These are phyloP conservation scores for Nemurella pictetii DNA, from an alignment of 2,888 invertebrate species.

Conservation along the genomic window DNA sequence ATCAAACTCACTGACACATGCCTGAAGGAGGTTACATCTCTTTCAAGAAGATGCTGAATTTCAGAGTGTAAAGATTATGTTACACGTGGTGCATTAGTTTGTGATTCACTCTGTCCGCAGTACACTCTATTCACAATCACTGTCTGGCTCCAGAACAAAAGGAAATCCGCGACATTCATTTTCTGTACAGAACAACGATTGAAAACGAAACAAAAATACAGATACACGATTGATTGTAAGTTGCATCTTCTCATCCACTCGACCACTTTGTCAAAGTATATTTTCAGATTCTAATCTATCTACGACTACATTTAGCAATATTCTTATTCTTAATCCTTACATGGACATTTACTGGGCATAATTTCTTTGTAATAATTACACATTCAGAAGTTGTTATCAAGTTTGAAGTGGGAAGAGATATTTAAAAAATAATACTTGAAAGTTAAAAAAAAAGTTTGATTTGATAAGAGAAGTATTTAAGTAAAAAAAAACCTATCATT, in stretches of 20 bases:
- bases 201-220: neutral
- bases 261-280: neutral
- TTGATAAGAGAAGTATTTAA: neutral
- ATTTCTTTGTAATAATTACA: neutral
- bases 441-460: neutral
- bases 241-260: neutral
- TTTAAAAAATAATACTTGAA: neutral
- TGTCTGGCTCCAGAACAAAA: neutral
- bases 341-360: neutral
- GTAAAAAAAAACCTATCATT: neutral
- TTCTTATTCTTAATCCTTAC: neutral
- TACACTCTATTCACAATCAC: neutral
- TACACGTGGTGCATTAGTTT: neutral
- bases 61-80: too few relatives aligned
- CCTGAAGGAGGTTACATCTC: too few relatives aligned
- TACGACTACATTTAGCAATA: neutral
- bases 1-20: too few relatives aligned
- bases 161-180: neutral
- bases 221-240: neutral
- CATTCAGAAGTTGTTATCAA: conserved; percentile 22
- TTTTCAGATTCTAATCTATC: neutral
- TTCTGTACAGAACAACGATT: neutral
- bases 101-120: neutral
- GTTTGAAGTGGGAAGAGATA: neutral
- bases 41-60: too few relatives aligned